Evolutionary conservation across 2,888 invertebrate genomes (phyloP).

Genomic region (Agrypnus murinus): DNA sequence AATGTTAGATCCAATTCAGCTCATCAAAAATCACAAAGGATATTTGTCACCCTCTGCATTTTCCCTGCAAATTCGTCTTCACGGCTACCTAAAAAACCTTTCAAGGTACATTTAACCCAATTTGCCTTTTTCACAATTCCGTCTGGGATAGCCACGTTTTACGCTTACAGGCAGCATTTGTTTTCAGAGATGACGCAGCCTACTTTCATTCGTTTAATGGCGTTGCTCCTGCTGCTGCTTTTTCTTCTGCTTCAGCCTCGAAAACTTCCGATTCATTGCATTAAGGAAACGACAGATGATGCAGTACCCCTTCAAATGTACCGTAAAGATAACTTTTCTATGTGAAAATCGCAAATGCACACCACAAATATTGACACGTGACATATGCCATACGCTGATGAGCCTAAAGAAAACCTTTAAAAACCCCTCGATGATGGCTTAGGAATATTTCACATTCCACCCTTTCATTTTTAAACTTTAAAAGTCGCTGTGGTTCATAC

Average conservation of each 20-base stretch:
- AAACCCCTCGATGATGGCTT: too few relatives aligned
- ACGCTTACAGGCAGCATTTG: slow-evolving; percentile 50
- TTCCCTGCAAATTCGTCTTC: slow-evolving; percentile 50
- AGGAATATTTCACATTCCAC: too few relatives aligned
- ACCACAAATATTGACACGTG: slow-evolving; percentile 41
- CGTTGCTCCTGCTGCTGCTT: too few relatives aligned
- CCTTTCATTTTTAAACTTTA: too few relatives aligned
- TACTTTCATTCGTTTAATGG: slow-evolving; percentile 49
- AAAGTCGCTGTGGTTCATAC: too few relatives aligned
- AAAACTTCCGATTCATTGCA: slow-evolving; percentile 52
- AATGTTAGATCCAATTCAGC: slow-evolving; percentile 45
- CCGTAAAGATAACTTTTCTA: slow-evolving; percentile 47
- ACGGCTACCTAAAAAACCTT: slow-evolving; percentile 54
- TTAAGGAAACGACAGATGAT: slow-evolving; percentile 50
- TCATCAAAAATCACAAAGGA: slow-evolving; percentile 52
- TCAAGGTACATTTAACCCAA: slow-evolving; percentile 56
- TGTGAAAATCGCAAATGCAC: slow-evolving; percentile 28
- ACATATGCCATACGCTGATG: slow-evolving; percentile 4
- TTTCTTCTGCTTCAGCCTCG: slow-evolving; percentile 22
- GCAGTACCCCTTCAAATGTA: slow-evolving; percentile 48
- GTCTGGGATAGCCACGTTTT: slow-evolving; percentile 54
- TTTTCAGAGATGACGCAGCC: slow-evolving; percentile 48
- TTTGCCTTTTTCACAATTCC: slow-evolving; percentile 55
- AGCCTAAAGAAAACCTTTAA: slow-evolving; percentile 3
- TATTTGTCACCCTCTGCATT: slow-evolving; percentile 52